Evolutionary conservation across 2,113 vertebrate species (phyloP).

Genomic region (Pipra filicauda): DNA sequence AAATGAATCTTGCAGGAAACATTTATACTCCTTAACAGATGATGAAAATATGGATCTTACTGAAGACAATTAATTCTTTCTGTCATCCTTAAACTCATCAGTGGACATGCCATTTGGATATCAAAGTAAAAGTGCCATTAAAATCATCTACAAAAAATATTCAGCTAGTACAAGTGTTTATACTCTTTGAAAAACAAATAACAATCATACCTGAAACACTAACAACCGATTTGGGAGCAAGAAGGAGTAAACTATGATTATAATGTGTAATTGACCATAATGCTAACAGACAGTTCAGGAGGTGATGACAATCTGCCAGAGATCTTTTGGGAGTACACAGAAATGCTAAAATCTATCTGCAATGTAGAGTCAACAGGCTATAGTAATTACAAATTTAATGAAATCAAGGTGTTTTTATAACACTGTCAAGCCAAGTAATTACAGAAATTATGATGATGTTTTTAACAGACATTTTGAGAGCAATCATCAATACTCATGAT

Average conservation of each 20-base stretch:
- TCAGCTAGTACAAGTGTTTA: not conserved
- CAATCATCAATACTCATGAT: rapidly evolving
- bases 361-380: not conserved
- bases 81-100: not conserved
- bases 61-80: not conserved
- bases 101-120: not conserved
- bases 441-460: not conserved
- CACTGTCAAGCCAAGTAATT: not conserved
- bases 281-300: not conserved
- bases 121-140: not conserved
- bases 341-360: not conserved
- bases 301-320: not conserved
- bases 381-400: not conserved
- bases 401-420: not conserved
- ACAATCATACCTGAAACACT: not conserved
- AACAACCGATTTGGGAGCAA: not conserved
- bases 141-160: not conserved
- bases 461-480: not conserved
- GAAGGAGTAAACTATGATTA: not conserved
- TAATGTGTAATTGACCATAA: not conserved
- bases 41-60: not conserved
- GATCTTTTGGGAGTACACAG: not conserved
- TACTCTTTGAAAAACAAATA: not conserved
- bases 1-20: not conserved
- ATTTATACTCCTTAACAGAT: not conserved